Base-by-base conservation (phyloP, 1,140 invertebrate species). In the Drosophila miranda region DNA sequence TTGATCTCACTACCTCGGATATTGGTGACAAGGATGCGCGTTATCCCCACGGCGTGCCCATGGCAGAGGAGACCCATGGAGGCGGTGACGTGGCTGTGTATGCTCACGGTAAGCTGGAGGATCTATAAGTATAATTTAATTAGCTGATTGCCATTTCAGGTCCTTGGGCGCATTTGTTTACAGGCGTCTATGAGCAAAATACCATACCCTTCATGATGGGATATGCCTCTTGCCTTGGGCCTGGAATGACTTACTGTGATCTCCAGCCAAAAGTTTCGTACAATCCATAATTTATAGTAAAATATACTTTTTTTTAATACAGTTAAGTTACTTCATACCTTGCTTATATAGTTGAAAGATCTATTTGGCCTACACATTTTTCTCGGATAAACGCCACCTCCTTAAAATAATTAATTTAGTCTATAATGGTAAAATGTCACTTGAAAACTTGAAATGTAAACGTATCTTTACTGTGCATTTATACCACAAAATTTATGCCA, bases 141-240 rank as follows among this genome's bases (percentile, higher is more conserved):
- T 13, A 7, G 1, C 6, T 14, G 28, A 23, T 34, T 1, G 13
- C 2, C 14, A 16, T 44, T 92, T 0, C 83, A 63, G 90, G 91
- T 51, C 96, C 96, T 4, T 94, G 94, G 91, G 91, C 94, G 3
- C 95, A 96, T 82, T 90, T 96, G 6, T 93, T 96, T 57, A 92
- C 93, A 38, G 95, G 95, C 34, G 94, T 95, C 3, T 94, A 96
- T 77, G 95, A 97, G 66, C 95, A 97, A 84, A 95, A 93, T 83
- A 94, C 95, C 72, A 93, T 97, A 13, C 93, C 95, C 26, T 94
- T 96, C 80, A 93, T 94, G 14, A 93, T 96, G 77, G 94, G 93
- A 0, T 95, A 93, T 60, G 93, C 94, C 0, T 91, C 92, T 0
- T 94, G 94, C 64, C 86, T 93, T n/a, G 93, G 92, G 3, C 78